These are phyloP conservation scores for Taurulus bubalis DNA, from an alignment of 2,113 vertebrate genomes.

Conservation along the genomic window DNA sequence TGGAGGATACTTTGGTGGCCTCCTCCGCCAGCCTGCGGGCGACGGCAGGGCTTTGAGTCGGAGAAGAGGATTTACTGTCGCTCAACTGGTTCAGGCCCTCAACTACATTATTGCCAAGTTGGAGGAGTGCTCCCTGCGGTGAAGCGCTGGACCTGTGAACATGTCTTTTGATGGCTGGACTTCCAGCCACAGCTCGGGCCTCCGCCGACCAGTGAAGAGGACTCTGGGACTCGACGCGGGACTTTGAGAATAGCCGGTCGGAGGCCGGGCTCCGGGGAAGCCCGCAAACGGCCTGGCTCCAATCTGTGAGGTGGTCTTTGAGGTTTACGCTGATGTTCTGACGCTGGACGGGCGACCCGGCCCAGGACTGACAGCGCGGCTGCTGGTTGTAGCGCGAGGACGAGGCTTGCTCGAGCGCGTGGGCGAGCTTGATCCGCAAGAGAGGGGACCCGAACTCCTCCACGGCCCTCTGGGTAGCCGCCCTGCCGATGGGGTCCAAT, in stretches of 20 bases:
- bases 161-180: conserved; percentile 46
- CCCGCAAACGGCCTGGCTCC: conserved; percentile 31
- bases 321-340: conserved; percentile 48
- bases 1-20: conserved; percentile 73
- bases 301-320: conserved; percentile 37
- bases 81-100: conserved; percentile 83
- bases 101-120: conserved; percentile 67
- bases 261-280: conserved; percentile 61
- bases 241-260: conserved; percentile 64
- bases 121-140: conserved; percentile 59
- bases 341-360: conserved; percentile 73
- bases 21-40: conserved; percentile 75
- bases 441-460: conserved; percentile 85
- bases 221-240: conserved; percentile 40
- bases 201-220: conserved; percentile 50
- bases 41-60: conserved; percentile 75
- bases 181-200: conserved; percentile 17
- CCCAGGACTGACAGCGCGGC: conserved; percentile 81
- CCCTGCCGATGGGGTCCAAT: conserved; percentile 77
- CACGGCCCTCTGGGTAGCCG: conserved; percentile 80
- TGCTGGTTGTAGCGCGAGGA: conserved; percentile 62
- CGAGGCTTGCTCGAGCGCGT: conserved; percentile 68
- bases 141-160: conserved; percentile 43
- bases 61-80: conserved; percentile 73
- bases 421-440: conserved; percentile 78